These are phyloP conservation scores for Burhinus bistriatus DNA, from an alignment of 2,113 vertebrate genomes.

Conservation along the genomic window DNA sequence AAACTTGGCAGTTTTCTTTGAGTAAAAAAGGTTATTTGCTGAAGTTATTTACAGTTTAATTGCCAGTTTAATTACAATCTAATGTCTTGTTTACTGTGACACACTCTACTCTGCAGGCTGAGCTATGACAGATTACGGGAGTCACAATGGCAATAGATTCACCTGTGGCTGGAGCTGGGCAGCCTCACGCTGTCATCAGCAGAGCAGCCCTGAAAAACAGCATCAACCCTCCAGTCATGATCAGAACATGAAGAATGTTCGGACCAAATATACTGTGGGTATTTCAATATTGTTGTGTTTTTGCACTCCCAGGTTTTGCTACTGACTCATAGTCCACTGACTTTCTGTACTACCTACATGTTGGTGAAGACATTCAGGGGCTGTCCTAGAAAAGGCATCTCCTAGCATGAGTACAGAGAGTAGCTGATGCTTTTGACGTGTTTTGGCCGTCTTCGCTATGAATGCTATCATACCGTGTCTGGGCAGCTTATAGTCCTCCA, in stretches of 20 bases:
- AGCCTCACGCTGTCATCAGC: neutral
- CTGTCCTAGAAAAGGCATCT: neutral
- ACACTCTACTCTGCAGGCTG: neutral
- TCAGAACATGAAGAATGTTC: neutral
- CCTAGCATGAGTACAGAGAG: neutral
- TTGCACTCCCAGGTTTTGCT: neutral
- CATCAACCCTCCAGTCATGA: neutral
- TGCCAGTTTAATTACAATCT: conserved; percentile 28
- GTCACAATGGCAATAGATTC: neutral
- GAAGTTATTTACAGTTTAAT: conserved; percentile 41
- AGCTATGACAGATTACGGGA: neutral
- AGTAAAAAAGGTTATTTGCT: conserved; percentile 12
- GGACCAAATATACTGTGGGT: neutral
- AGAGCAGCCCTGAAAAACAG: neutral
- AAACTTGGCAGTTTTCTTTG: neutral
- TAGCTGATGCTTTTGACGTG: neutral
- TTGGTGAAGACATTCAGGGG: neutral
- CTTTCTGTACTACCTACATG: neutral
- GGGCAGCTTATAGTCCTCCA: neutral
- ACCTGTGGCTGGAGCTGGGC: neutral
- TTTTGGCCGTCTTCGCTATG: neutral
- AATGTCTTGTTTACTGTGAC: conserved; percentile 1
- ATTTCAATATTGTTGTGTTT: neutral
- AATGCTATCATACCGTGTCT: neutral
- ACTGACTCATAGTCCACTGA: neutral